phyloP scores from a whole-genome alignment of 2,797 vertebrate genomes.

The Galaxias olidus region DNA sequence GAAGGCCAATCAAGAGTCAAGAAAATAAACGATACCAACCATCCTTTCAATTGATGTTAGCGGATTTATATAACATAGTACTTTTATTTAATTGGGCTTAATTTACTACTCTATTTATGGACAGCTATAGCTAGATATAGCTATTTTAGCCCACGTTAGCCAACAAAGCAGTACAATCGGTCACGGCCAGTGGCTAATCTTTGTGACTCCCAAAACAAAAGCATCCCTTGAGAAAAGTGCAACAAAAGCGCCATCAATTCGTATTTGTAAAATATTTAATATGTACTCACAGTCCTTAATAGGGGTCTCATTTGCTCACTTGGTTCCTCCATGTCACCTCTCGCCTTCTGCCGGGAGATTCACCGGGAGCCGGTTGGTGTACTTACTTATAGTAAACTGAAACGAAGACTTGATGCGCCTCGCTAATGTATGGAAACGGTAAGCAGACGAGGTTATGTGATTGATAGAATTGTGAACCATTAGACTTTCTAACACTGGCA shows the following conservation, averaged over 20 bases:
- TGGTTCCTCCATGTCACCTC: slow-evolving; percentile 62
- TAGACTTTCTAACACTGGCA: background rate
- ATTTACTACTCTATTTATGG: no score
- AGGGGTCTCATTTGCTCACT: slow-evolving; percentile 69
- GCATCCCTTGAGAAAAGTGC: background rate
- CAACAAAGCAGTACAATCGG: no score
- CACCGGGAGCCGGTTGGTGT: slow-evolving; percentile 19
- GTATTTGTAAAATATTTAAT: no score
- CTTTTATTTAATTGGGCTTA: no score
- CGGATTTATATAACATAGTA: no score
- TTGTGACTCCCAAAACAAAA: background rate
- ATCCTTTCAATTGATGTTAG: no score
- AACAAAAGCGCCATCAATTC: no score
- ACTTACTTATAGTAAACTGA: slow-evolving; percentile 31
- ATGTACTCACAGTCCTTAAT: slow-evolving; percentile 63
- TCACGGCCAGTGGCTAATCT: no score
- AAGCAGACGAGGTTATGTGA: slow-evolving; percentile 48
- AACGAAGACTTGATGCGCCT: slow-evolving; percentile 17
- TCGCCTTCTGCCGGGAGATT: slow-evolving; percentile 21
- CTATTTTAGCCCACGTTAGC: no score
- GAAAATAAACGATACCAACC: no score
- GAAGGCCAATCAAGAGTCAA: no score
- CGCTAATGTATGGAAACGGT: background rate
- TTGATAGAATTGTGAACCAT: slow-evolving; percentile 47
- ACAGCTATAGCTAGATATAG: no score